Evolutionary conservation across 2,888 invertebrate species (phyloP).

Genomic region (Hanleya hanleyi): DNA sequence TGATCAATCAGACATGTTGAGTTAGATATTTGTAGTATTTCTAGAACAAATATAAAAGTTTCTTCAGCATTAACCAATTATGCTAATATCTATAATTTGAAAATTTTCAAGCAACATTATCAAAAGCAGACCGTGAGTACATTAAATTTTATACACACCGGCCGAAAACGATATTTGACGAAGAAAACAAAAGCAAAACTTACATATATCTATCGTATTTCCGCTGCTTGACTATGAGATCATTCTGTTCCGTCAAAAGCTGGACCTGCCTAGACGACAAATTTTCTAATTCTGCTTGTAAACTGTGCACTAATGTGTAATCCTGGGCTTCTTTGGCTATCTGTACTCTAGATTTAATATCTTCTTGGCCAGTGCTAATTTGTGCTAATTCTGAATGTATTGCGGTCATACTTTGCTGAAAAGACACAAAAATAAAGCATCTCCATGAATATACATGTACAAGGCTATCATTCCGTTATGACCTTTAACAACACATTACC

Average conservation of each 20-base stretch:
- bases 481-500: too few species aligned
- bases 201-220: conserved; percentile 4
- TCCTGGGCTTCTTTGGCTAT: conserved; percentile 70
- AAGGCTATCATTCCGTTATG: background rate
- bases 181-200: background rate
- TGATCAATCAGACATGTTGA: too few species aligned
- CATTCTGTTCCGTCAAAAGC: conserved; percentile 74
- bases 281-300: conserved; percentile 73
- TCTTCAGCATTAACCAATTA: too few species aligned
- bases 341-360: conserved; percentile 71
- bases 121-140: too few species aligned
- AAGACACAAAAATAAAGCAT: conserved; percentile 7
- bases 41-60: too few species aligned
- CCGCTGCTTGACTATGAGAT: conserved; percentile 68
- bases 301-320: conserved; percentile 59
- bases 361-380: conserved; percentile 73
- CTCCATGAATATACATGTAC: background rate
- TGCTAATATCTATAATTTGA: too few species aligned
- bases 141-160: too few species aligned
- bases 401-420: conserved; percentile 74
- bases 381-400: conserved; percentile 74
- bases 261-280: conserved; percentile 73
- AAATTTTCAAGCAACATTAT: too few species aligned
- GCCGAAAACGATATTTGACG: background rate
- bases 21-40: too few species aligned